Evolutionary conservation across 2,888 invertebrate genomes (phyloP).

Genomic region (Sarcophaga variegata): DNA sequence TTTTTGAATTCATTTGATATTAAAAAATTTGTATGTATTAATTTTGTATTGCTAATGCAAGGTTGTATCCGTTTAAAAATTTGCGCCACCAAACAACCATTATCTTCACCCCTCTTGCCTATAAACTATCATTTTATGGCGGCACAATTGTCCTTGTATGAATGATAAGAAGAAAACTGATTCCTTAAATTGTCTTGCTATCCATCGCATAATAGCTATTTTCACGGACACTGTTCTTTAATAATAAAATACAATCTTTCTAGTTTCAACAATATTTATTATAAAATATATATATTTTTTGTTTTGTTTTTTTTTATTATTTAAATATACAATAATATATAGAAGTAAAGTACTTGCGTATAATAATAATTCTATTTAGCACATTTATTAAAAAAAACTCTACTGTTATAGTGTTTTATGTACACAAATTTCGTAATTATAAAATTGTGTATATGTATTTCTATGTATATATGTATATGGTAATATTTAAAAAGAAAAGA

Average conservation of each 20-base stretch:
- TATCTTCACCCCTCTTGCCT: too few relatives aligned
- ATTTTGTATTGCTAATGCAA: too few relatives aligned
- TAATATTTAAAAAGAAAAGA: conserved; percentile 67
- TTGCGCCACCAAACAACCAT: too few relatives aligned
- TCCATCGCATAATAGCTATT: too few relatives aligned
- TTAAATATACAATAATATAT: conserved; percentile 65
- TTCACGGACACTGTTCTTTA: neutral
- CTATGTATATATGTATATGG: conserved; percentile 68
- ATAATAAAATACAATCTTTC: neutral
- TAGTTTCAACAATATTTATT: conserved; percentile 1
- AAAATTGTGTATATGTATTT: conserved; percentile 13
- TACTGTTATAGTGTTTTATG: too few relatives aligned
- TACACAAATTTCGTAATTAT: too few relatives aligned
- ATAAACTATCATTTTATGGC: neutral
- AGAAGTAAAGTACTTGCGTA: conserved; percentile 67
- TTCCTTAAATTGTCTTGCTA: too few relatives aligned
- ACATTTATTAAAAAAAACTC: conserved; percentile 12
- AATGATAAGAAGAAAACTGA: neutral
- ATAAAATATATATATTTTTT: conserved; percentile 10
- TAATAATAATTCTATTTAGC: conserved; percentile 8
- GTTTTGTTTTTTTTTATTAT: neutral
- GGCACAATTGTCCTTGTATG: neutral
- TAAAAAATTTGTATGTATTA: too few relatives aligned
- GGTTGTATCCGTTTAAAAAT: too few relatives aligned
- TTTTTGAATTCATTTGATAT: too few relatives aligned